Evolutionary conservation across 2,888 invertebrate species (phyloP).

Genomic region (Leptogaster cylindrica): DNA sequence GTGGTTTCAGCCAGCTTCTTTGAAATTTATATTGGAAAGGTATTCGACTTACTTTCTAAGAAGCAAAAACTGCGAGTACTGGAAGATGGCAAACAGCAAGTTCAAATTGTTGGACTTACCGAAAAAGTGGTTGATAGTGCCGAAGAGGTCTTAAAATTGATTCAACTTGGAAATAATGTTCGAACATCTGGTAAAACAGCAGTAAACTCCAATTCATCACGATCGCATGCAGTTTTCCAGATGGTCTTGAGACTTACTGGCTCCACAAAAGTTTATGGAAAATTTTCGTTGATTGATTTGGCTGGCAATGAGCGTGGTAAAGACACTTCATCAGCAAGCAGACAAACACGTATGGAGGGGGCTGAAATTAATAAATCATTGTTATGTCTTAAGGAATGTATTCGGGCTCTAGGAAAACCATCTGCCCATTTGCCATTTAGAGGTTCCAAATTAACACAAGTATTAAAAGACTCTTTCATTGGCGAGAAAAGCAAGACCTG

Average conservation of each 20-base stretch:
- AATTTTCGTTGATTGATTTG: slow-evolving; percentile 97
- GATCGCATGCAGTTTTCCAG: slow-evolving; percentile 99
- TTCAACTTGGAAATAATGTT: slow-evolving; percentile 88
- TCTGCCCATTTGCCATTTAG: slow-evolving; percentile 97
- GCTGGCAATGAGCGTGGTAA: slow-evolving; percentile 98
- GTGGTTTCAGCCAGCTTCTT: slow-evolving; percentile 95
- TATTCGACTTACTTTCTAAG: slow-evolving; percentile 86
- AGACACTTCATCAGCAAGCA: slow-evolving; percentile 94
- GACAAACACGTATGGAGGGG: slow-evolving; percentile 79
- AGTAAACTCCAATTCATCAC: slow-evolving; percentile 96
- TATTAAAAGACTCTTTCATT: slow-evolving; percentile 96
- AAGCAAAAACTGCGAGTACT: slow-evolving; percentile 93
- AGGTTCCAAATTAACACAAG: slow-evolving; percentile 95
- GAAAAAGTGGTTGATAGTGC: slow-evolving; percentile 90
- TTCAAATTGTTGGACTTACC: slow-evolving; percentile 95
- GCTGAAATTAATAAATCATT: slow-evolving; percentile 71
- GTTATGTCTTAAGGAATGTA: slow-evolving; percentile 96
- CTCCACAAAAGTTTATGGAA: slow-evolving; percentile 88
- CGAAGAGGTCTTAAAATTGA: slow-evolving; percentile 91
- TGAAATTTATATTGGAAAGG: slow-evolving; percentile 99
- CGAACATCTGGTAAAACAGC: slow-evolving; percentile 97
- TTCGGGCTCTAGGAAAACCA: slow-evolving; percentile 92
- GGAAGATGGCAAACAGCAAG: slow-evolving; percentile 97
- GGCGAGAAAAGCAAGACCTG: slow-evolving; percentile 98
- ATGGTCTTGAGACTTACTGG: slow-evolving; percentile 84